These are phyloP conservation scores for Corythucha ciliata DNA, from an alignment of 2,888 invertebrate genomes.

Conservation along the genomic window DNA sequence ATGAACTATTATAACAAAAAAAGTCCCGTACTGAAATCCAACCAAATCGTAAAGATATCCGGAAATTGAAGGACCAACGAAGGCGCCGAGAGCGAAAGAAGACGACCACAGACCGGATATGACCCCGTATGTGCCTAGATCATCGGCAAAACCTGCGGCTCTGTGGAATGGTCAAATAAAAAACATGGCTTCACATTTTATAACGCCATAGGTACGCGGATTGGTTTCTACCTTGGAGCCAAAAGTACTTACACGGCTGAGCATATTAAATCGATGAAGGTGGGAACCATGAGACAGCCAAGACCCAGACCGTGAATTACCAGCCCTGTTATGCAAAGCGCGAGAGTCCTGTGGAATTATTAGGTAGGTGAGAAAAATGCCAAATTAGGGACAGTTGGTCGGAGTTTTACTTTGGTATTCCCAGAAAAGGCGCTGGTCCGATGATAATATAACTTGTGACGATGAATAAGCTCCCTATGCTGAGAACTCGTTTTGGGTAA, in stretches of 20 bases:
- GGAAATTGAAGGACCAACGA: conserved; percentile 42
- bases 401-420: conserved; percentile 40
- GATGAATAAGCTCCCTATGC: conserved; percentile 39
- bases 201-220: background rate
- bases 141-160: conserved; percentile 44
- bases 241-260: conserved; percentile 42
- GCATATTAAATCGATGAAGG: conserved; percentile 45
- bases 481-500: conserved; percentile 40
- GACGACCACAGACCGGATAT: conserved; percentile 50
- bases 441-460: conserved; percentile 42
- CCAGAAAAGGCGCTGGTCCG: conserved; percentile 44
- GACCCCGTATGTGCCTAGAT: conserved; percentile 48
- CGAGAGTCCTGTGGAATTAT: conserved; percentile 38
- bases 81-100: conserved; percentile 47
- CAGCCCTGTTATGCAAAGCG: conserved; percentile 39
- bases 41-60: conserved; percentile 41
- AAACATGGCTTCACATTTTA: background rate
- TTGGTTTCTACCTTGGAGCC: background rate
- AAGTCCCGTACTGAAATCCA: conserved; percentile 41
- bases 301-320: conserved; percentile 45
- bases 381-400: conserved; percentile 27
- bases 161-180: conserved; percentile 24
- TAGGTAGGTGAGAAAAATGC: background rate
- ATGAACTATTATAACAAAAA: conserved; percentile 40
- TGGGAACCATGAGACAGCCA: conserved; percentile 45